A percentile compares a stretch with the other conserved stretches of the same genome.
phyloP scores from a whole-genome alignment of 1,140 invertebrate genomes.

The Drosophila takahashii region DNA sequence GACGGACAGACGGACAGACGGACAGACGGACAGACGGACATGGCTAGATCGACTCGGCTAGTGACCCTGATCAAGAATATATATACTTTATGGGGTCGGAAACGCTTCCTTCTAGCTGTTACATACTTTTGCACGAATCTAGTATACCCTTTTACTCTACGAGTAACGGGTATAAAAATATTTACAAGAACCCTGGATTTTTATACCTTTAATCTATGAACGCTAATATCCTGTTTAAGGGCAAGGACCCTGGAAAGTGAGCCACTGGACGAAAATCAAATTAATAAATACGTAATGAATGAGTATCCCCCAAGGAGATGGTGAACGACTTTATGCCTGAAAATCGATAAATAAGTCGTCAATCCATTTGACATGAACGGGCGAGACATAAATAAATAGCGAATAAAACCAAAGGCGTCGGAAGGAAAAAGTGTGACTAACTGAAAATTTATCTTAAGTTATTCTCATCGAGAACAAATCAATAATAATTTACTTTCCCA shows the following conservation, averaged over 20 bases:
- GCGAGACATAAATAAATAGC: slow-evolving; percentile 6
- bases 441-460: background rate
- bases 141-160: too few relatives aligned
- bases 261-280: slow-evolving; percentile 43
- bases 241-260: background rate
- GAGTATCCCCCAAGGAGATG: slow-evolving; percentile 4
- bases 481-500: background rate
- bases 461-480: background rate
- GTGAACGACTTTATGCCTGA: background rate
- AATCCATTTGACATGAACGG: slow-evolving; percentile 50
- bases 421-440: background rate
- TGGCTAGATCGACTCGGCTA: too few relatives aligned
- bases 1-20: too few relatives aligned
- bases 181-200: too few relatives aligned
- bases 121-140: too few relatives aligned
- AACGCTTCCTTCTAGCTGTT: too few relatives aligned
- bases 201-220: too few relatives aligned
- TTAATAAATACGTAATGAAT: slow-evolving; percentile 66
- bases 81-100: too few relatives aligned
- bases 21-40: too few relatives aligned
- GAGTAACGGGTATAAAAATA: too few relatives aligned
- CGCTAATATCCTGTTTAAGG: background rate
- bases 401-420: slow-evolving; percentile 1
- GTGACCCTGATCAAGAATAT: too few relatives aligned
- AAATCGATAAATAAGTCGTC: slow-evolving; percentile 67